A percentile compares a stretch with the other conserved stretches of the same genome.
phyloP scores from a whole-genome alignment of 2,797 vertebrate genomes.

The Perodicticus potto region DNA sequence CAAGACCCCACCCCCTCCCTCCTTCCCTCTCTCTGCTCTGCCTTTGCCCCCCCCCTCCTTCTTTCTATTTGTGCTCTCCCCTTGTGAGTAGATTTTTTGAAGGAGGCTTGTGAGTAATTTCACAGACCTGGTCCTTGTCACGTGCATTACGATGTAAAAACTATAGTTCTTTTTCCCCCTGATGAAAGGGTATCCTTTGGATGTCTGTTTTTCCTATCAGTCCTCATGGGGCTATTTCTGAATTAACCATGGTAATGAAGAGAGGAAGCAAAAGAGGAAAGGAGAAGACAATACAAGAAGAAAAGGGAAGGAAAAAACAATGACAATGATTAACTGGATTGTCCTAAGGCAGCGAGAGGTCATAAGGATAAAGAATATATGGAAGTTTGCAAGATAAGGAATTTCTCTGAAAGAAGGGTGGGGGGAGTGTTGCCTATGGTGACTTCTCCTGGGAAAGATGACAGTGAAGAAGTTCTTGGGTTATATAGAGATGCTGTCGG shows the following conservation, averaged over 20 bases:
- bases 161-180: neutral
- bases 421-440: neutral
- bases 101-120: neutral
- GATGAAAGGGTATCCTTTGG: neutral
- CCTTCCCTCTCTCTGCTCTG: too few species aligned
- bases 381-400: neutral
- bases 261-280: neutral
- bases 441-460: neutral
- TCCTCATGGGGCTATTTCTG: neutral
- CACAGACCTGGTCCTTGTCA: neutral
- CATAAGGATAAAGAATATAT: neutral
- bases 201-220: neutral
- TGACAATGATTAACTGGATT: neutral
- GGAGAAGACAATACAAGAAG: neutral
- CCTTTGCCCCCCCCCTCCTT: too few species aligned
- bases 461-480: neutral
- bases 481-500: neutral
- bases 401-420: neutral
- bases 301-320: neutral
- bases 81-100: too few species aligned
- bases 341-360: neutral
- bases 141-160: neutral
- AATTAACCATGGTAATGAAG: neutral
- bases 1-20: too few species aligned
- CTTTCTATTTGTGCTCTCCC: too few species aligned